phyloP scores from a whole-genome alignment of 2,797 vertebrate genomes.

The Ambastaia sidthimunki region DNA sequence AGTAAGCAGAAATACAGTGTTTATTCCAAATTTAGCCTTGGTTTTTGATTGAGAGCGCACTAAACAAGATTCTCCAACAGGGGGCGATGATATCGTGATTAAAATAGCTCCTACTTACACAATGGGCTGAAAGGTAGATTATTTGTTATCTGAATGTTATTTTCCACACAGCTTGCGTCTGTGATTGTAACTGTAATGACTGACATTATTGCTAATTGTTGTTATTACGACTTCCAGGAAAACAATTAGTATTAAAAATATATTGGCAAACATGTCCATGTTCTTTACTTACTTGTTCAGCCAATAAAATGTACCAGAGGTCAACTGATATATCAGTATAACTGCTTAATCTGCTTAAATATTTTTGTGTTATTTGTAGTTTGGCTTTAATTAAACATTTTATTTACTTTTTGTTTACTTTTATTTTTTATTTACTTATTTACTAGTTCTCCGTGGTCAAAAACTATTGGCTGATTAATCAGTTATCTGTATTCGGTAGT shows the following conservation, averaged over 20 bases:
- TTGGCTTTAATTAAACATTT: no score
- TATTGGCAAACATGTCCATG: background rate
- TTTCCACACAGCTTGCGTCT: background rate
- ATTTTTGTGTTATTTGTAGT: no score
- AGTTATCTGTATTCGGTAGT: no score
- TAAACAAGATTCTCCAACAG: slow-evolving; percentile 12
- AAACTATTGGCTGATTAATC: no score
- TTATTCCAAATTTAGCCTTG: background rate
- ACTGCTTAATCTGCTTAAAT: no score
- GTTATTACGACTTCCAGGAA: background rate
- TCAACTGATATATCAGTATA: no score
- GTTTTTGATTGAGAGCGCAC: background rate
- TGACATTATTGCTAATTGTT: background rate
- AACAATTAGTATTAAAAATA: background rate
- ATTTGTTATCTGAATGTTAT: background rate
- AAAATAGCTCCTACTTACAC: background rate
- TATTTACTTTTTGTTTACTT: no score
- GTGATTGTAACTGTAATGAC: background rate
- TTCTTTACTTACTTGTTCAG: background rate
- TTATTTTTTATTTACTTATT: no score
- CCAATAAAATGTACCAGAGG: background rate
- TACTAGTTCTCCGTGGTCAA: no score
- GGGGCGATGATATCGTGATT: slow-evolving; percentile 13
- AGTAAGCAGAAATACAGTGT: background rate
- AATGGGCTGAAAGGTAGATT: background rate